Base-by-base conservation (phyloP, 92 coral and sea anemone species). In the Palythoa heliodiscus region DNA sequence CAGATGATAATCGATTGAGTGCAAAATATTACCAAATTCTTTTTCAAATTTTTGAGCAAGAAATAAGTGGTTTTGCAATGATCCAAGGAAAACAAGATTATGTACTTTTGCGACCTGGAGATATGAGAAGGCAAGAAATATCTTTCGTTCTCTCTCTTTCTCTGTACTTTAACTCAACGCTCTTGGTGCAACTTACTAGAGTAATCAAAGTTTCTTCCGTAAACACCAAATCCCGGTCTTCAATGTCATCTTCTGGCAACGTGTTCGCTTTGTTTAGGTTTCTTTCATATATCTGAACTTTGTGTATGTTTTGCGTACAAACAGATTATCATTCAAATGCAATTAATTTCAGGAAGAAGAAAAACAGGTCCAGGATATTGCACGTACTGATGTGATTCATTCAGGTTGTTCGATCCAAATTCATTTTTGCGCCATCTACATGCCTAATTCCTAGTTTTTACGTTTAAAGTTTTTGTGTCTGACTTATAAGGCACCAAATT, bases 211-310 rank as follows among this genome's bases (percentile, higher is more conserved):
- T 61, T 40, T 57, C 79, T 78, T 86, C 82, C 55, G 53, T 77
- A 69, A 82, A 90, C 86, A 90, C 39, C 53, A 86, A 76, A 82
- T 88, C 92, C 88, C 68, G 71, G 87, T 71, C 83, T 54, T 82
- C 76, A 55, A 40, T 83, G 90, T 82, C 88, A 87, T 50, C 76
- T 75, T 87, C 74, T 69, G 81, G 87, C 79, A 91, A 91, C 95
- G 97, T 93, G 97, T 86, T 81, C 70, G 88, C 92, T 77, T 93
- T 93, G 97, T 93, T 74, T 79, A 70, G 79, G 85, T 83, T 77
- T 93, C 90, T 69, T 87, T 86, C 83, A 83, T 87, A 87, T 89
- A 66, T 79, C 90, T 68, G 76, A 77, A 79, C 66, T 89, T 73
- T 88, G 78, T 87, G 92, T 86, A 88, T 92, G 82, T 82, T 93